Conservation (phyloP, 2,888 invertebrate genomes). For the Blastobasis adustella region DNA sequence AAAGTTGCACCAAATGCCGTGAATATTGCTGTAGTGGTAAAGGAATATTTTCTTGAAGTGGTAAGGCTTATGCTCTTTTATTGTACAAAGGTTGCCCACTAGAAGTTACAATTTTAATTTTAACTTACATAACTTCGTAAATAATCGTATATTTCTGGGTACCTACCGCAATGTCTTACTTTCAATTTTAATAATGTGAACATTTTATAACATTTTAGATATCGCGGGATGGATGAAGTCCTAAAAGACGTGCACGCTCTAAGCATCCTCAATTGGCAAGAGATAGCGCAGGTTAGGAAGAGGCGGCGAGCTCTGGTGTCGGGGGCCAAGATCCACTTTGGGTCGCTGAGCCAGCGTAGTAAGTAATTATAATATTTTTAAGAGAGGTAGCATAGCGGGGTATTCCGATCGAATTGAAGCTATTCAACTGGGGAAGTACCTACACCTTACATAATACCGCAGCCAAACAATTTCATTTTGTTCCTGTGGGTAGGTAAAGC, state of each 20-base stretch:
- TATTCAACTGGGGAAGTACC: neutral
- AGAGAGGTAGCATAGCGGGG: neutral
- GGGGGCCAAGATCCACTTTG: neutral
- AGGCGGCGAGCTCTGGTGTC: neutral
- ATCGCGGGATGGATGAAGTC: neutral
- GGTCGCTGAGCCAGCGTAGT: neutral
- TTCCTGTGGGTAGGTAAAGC: no score
- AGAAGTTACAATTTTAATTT: neutral
- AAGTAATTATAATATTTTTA: neutral
- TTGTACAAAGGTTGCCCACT: neutral
- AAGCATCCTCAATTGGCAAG: neutral
- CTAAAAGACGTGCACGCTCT: neutral
- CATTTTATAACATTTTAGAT: neutral
- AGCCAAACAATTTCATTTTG: no score
- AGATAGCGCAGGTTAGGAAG: neutral
- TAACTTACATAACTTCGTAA: neutral
- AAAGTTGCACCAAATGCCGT: no score
- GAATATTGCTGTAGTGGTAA: neutral
- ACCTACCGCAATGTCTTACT: neutral
- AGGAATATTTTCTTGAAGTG: neutral
- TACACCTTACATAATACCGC: no score
- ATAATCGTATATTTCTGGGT: neutral
- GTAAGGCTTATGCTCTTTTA: neutral
- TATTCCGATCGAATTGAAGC: neutral
- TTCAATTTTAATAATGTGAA: neutral